Conservation (phyloP, 2,797 vertebrate genomes). For the Diglossa cyanea region DNA sequence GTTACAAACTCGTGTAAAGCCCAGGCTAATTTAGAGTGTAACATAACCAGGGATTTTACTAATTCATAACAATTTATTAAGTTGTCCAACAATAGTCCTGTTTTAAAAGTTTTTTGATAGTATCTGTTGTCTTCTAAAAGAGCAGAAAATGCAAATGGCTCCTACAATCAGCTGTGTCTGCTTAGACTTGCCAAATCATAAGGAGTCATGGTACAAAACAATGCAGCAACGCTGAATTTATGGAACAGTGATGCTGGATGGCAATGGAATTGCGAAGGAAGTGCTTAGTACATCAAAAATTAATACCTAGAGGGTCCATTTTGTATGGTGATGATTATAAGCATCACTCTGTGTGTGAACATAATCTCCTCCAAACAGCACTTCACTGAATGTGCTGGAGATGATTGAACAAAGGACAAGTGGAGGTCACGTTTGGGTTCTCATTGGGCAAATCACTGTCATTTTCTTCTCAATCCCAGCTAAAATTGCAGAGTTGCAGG, state of each 20-base stretch:
- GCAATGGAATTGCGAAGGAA: conserved; percentile 39
- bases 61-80: neutral
- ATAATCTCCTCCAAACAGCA: neutral
- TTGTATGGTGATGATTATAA: neutral
- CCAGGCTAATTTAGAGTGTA: neutral
- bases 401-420: neutral
- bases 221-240: neutral
- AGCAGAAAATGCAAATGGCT: neutral
- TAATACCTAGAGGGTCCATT: neutral
- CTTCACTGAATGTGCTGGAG: conserved; percentile 9
- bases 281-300: conserved; percentile 36
- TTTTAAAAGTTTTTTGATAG: neutral
- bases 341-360: neutral
- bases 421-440: neutral
- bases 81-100: neutral
- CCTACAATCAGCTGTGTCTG: neutral
- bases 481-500: neutral
- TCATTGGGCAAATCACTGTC: neutral
- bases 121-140: neutral
- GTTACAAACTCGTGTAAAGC: neutral
- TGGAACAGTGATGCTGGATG: neutral
- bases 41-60: neutral
- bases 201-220: neutral
- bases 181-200: neutral
- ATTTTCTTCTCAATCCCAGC: neutral